Base-by-base conservation (phyloP, 2,113 vertebrate species). In the Oxygymnocypris stewartii region DNA sequence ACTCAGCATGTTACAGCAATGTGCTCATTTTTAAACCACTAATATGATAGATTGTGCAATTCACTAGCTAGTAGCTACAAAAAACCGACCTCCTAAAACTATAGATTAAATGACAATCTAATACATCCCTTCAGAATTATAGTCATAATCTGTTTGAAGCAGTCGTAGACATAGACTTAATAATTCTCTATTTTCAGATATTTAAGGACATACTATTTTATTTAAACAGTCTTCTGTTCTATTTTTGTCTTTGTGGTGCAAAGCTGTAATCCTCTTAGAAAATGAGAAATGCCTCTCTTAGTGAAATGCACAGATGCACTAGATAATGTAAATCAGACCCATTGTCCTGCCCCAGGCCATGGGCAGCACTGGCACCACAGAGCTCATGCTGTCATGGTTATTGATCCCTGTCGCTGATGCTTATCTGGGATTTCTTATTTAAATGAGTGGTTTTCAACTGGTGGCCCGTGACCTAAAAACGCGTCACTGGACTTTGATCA, bases 271-370 rank as follows among this genome's bases (percentile, higher is more conserved):
- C 57, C 79, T 81, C 23, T 23, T n/a, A 18, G 59, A 81, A 44
- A 65, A 47, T 28, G 61, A 47, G 42, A 67, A 67, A 67, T 82
- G n/a, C 8, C 3, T 28, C n/a, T 10, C 28, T 82, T 18, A 82
- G 18, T 82, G 65, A 82, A 82, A 37, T 51, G 44, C 63, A 49
- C 44, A 69, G 63, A 82, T 82, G 80, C 42, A 71, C 81, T 49
- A 51, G 63, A 82, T 71, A 31, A 69, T 51, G 80, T 69, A 82
- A 82, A 69, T 35, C 63, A 23, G 63, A 35, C 10, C 9, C 69
- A 69, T 69, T 82, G 63, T 82, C 42, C 28, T 51, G 42, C 63
- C 16, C n/a, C 25, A 37, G 13, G 80, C 63, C 5, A 6, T 69
- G 81, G 81, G 44, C 44, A 71, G 18, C 28, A 12, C 44, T 3